phyloP scores from a whole-genome alignment of 2,797 vertebrate genomes.

The Cichlasoma orientale region DNA sequence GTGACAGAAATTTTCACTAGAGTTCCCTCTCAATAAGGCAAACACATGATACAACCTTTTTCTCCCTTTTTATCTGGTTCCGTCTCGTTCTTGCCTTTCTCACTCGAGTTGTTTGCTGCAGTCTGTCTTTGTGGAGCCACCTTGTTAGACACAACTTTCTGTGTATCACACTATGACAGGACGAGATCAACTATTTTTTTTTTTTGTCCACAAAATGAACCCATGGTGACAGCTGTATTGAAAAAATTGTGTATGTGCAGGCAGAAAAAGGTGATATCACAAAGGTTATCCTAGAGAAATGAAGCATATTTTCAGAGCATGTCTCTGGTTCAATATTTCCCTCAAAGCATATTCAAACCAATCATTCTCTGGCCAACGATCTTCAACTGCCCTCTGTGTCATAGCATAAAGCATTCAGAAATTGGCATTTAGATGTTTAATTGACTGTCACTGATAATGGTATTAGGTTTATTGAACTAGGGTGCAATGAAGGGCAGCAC shows the following conservation, averaged over 20 bases:
- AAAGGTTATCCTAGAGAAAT: not conserved
- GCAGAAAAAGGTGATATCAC: not conserved
- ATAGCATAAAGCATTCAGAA: constrained; percentile 53
- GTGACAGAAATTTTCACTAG: constrained; percentile 61
- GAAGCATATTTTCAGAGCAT: not conserved
- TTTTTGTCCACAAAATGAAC: not conserved
- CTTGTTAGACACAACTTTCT: not conserved
- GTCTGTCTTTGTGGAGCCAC: constrained; percentile 8
- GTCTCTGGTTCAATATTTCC: not conserved
- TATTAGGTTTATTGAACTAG: constrained; percentile 68
- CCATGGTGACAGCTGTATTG: not conserved
- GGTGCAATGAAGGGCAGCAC: constrained; percentile 24
- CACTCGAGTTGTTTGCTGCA: not conserved
- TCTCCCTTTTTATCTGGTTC: constrained; percentile 14
- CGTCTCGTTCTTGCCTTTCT: constrained; percentile 2
- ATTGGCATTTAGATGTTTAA: constrained; percentile 75
- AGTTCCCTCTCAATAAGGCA: constrained; percentile 46
- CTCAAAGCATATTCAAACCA: constrained; percentile 6
- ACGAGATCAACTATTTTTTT: not conserved
- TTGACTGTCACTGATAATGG: constrained; percentile 75
- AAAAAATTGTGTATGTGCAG: rapidly evolving
- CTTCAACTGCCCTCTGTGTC: constrained; percentile 61
- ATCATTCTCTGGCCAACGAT: constrained; percentile 46
- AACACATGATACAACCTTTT: constrained; percentile 57
- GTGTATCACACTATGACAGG: not conserved